Percentiles rank a stretch among this genome's conserved stretches.
These are phyloP conservation scores for Polypedilum pembai DNA, from an alignment of 1,140 invertebrate species.

Conservation along the genomic window DNA sequence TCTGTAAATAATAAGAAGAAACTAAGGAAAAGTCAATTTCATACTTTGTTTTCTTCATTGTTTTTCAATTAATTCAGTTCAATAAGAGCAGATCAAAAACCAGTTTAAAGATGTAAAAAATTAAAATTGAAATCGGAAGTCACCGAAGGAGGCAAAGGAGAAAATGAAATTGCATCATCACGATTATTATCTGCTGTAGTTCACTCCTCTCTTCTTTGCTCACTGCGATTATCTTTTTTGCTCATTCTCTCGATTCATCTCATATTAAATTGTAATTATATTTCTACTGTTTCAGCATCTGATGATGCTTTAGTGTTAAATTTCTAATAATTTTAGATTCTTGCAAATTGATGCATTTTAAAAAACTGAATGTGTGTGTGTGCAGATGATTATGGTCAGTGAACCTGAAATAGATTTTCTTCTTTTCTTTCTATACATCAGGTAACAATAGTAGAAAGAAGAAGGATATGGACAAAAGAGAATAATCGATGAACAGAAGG, in stretches of 20 bases:
- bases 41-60: too few relatives aligned
- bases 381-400: slow-evolving; percentile 4
- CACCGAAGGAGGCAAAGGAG: not conserved
- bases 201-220: not conserved
- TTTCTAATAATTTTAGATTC: not conserved
- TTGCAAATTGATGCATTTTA: too few relatives aligned
- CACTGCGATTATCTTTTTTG: not conserved
- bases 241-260: not conserved
- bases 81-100: not conserved
- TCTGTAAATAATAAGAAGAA: too few relatives aligned
- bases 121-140: not conserved
- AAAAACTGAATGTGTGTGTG: not conserved
- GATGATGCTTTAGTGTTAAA: too few relatives aligned
- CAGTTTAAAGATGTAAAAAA: not conserved
- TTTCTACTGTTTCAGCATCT: slow-evolving; percentile 9
- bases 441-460: not conserved
- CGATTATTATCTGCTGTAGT: slow-evolving; percentile 1
- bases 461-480: slow-evolving; percentile 23
- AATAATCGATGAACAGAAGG: not conserved
- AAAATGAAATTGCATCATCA: slow-evolving; percentile 4
- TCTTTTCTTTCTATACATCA: not conserved
- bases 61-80: too few relatives aligned
- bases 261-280: not conserved
- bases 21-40: too few relatives aligned
- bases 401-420: not conserved